Base-by-base conservation (phyloP, 1,140 invertebrate species). In the Drosophila littoralis region DNA sequence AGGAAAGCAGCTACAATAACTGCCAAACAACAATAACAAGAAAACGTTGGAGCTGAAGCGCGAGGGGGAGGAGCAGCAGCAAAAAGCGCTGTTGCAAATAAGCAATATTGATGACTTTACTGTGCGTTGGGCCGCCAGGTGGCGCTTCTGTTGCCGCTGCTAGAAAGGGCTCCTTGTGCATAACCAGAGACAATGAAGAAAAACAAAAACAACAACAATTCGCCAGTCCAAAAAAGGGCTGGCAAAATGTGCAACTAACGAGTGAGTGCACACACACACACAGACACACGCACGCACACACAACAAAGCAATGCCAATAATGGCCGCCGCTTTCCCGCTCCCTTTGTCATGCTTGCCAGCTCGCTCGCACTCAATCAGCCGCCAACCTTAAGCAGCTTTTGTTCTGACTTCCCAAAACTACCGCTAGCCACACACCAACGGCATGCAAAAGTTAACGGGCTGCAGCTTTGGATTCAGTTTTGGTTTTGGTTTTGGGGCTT, bases 21-120 rank as follows among this genome's bases (percentile, higher is more conserved):
- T 81, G 66, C 65, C 69, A 70, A 79, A 51, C 67, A 79, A 77
- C 67, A 82, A 52, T 36, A 65, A 59, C 15, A 59, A n/a, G 28
- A 12, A 33, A 38, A 28, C 22, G 10, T 12, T n/a, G 17, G 17
- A 22, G 9, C 12, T 0, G 6, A 60, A n/a, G 36, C 0, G 13
- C 35, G 13, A 2, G 1, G 54, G 12, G 9, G 12, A 22, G 7
- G 13, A 28, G 33, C 43, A 61, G 52, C 7, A n/a, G 48, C 43
- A 61, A 36, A 64, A 77, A 80, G 60, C 57, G 63, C 59, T 71
- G 69, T 74, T 77, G 79, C 76, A 89, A 79, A 89, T 86, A 88
- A 86, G 85, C 84, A 84, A 84, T 88, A 89, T 88, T 89, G 84
- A 88, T 88, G 83, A 72, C 84, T 80, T 73, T 67, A 58, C 70